These are phyloP conservation scores for Cottus gobio DNA, from an alignment of 2,113 vertebrate genomes.

Conservation along the genomic window DNA sequence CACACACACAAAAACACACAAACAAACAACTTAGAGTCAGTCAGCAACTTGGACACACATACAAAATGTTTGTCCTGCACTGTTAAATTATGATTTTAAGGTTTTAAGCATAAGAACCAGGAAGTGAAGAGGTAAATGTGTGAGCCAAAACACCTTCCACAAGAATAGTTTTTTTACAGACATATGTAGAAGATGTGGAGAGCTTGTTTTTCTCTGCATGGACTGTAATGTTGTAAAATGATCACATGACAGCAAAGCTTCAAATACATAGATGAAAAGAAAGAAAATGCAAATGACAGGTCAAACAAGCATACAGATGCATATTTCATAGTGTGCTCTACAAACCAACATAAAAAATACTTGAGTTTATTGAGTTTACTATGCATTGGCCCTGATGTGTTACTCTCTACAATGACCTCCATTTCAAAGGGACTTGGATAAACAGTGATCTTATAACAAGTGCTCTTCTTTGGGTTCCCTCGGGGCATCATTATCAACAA, in stretches of 20 bases:
- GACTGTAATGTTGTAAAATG: too few relatives aligned
- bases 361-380: background rate
- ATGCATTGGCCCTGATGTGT: background rate
- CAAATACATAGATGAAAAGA: background rate
- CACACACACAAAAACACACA: slow-evolving; percentile 13
- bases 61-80: background rate
- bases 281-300: background rate
- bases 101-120: background rate
- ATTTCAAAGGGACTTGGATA: slow-evolving; percentile 5
- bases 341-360: background rate
- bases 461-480: slow-evolving; percentile 14
- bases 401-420: slow-evolving; percentile 17
- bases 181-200: too few relatives aligned
- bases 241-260: background rate
- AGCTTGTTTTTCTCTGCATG: too few relatives aligned
- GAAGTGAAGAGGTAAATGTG: background rate
- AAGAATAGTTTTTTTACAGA: too few relatives aligned
- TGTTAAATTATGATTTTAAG: background rate
- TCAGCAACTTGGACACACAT: background rate
- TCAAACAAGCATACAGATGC: background rate
- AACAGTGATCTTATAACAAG: slow-evolving; percentile 19
- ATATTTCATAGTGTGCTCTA: slow-evolving; percentile 1
- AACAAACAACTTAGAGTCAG: slow-evolving; percentile 34
- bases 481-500: slow-evolving; percentile 33
- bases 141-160: background rate